phyloP scores from a whole-genome alignment of 2,797 vertebrate species.

The Tarsius wallacei region DNA sequence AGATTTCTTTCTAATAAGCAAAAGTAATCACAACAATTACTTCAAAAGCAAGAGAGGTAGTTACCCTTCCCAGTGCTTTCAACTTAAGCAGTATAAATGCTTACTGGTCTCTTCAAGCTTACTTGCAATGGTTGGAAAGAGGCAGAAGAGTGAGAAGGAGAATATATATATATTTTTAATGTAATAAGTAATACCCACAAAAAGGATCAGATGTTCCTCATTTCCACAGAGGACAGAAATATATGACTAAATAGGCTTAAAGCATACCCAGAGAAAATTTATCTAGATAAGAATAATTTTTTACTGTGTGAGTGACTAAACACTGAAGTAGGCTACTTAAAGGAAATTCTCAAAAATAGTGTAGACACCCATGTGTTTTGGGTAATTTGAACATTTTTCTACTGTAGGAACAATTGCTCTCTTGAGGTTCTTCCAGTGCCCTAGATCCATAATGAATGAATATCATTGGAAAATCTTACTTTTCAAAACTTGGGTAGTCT shows the following conservation, averaged over 20 bases:
- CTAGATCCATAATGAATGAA: background rate
- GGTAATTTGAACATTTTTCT: background rate
- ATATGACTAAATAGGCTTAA: background rate
- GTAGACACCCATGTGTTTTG: background rate
- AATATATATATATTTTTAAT: background rate
- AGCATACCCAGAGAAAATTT: background rate
- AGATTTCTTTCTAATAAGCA: background rate
- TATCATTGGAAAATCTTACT: background rate
- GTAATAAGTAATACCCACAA: background rate
- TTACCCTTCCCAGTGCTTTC: background rate
- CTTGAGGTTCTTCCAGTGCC: background rate
- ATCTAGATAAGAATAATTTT: background rate
- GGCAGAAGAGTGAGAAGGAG: background rate
- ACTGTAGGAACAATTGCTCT: background rate
- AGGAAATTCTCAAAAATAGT: background rate
- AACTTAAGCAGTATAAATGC: background rate
- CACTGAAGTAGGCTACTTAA: background rate
- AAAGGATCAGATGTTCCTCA: background rate
- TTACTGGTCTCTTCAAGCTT: background rate
- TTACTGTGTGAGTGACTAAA: background rate
- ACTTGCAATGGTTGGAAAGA: background rate
- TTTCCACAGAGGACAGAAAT: background rate
- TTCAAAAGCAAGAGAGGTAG: background rate
- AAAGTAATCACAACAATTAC: background rate
- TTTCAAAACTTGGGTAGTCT: background rate